A percentile compares a stretch with the other conserved stretches of the same genome.
phyloP scores from a whole-genome alignment of 2,888 invertebrate genomes.

The Pollenia angustigena region DNA sequence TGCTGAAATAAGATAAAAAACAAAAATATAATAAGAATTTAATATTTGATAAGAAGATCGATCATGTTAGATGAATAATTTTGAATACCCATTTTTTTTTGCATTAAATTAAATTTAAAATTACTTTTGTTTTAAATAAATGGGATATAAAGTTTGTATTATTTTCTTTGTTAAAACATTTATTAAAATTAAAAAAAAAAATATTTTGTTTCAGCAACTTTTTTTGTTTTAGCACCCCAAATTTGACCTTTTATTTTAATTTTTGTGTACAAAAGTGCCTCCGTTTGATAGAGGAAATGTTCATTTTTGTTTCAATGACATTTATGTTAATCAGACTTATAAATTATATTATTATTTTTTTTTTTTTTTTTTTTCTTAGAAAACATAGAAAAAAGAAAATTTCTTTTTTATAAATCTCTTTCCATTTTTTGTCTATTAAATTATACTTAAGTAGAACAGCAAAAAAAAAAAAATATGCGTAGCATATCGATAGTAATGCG shows the following conservation, averaged over 20 bases:
- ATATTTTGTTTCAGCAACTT: neutral
- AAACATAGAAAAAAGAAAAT: neutral
- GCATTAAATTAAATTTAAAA: neutral
- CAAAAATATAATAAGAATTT: constrained; percentile 15
- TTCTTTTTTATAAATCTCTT: neutral
- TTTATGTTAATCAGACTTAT: neutral
- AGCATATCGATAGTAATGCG: constrained; percentile 77
- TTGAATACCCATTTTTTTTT: too few species aligned
- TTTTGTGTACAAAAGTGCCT: too few species aligned
- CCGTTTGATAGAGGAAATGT: neutral
- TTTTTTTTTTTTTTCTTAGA: neutral
- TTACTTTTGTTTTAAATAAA: too few species aligned
- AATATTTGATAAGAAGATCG: too few species aligned
- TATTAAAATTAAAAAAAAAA: too few species aligned
- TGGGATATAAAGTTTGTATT: too few species aligned
- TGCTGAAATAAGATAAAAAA: constrained; percentile 76
- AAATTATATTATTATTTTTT: neutral
- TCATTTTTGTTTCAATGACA: neutral
- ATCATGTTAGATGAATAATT: too few species aligned
- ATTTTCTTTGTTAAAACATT: too few species aligned
- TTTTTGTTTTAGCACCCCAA: constrained; percentile 4
- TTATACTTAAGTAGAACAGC: neutral
- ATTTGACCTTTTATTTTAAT: constrained; percentile 2
- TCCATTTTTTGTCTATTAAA: neutral
- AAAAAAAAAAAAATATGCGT: neutral